phyloP scores from a whole-genome alignment of 2,113 vertebrate species.

The Sterna hirundo region DNA sequence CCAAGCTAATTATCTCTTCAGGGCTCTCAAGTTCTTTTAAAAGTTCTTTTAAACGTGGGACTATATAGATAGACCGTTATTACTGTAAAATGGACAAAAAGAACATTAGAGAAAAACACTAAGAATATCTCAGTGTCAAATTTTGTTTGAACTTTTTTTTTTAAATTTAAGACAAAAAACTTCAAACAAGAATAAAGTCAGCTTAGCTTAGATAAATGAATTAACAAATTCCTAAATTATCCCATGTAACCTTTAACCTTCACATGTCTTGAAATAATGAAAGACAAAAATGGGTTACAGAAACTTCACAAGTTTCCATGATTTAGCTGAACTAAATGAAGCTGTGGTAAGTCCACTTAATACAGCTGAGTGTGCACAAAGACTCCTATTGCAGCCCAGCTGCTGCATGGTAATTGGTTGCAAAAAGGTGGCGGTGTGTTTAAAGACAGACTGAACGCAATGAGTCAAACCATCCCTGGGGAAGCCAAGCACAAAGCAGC shows the following conservation, averaged over 20 bases:
- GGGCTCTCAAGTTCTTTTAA: background rate
- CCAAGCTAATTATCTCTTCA: background rate
- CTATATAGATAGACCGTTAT: background rate
- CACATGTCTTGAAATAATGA: background rate
- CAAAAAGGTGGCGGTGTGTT: background rate
- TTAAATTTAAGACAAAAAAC: background rate
- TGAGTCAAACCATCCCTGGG: background rate
- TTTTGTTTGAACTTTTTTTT: background rate
- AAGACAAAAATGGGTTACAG: background rate
- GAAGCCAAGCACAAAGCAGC: conserved; percentile 19
- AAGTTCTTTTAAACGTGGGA: background rate
- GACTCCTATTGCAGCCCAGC: background rate
- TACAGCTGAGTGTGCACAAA: background rate
- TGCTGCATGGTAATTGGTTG: background rate
- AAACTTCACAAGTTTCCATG: background rate
- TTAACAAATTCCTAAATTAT: background rate
- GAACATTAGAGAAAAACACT: background rate
- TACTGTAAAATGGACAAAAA: background rate
- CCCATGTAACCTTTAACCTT: background rate
- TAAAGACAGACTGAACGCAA: background rate
- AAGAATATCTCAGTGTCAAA: background rate
- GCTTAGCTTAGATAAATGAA: background rate
- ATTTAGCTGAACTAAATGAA: background rate
- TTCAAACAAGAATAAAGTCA: background rate
- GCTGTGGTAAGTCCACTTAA: background rate